Base-by-base conservation (phyloP, 1,140 invertebrate genomes). In the Lamellibrachia luymesi region DNA sequence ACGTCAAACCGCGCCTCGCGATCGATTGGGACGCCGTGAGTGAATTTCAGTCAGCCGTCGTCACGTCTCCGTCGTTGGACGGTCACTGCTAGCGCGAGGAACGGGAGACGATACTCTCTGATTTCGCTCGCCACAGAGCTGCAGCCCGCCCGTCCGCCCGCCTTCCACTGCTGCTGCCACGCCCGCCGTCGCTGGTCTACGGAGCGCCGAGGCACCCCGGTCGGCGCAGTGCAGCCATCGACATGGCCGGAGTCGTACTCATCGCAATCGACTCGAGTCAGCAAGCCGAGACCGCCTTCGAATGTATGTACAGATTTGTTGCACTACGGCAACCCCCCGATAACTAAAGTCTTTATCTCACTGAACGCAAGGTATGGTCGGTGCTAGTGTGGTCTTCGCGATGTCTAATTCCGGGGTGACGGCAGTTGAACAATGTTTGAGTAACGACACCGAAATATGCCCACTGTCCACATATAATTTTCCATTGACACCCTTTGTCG, bases 251-350 rank as follows among this genome's bases (percentile, higher is more conserved):
- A 13, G 90, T 91, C 38, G 92, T 92, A 8, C 51, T 92, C 50
- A 52, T 92, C 27, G 92, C 92, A 10, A 92, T 92, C 52, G 92
- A 92, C 52, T 50, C 92, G 27, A 92, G 92, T 92, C 92, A 50
- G 10, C 50, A 51, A n/a, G 92, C 92, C 27, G 92, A 92, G 92
- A 51, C 50, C 10, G 92, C 92, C 38, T 92, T 92, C 52, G 92
- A 92, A 51, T 92, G 92, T 92, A 52, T 51, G 92, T 91, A 91
- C 38, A 50, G 13, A n/a, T 17, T 2, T 22, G 6, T 80, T 22
- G 64, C 64, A 80, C 25, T 2, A 6, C 13, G 64, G 25, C 2
- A 38, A 38, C 38, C 1, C 38, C 38, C 38, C 38, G 38, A 38
- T 38, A 38, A 38, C 38, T 38, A 38, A 38, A 38, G 38, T 38